Evolutionary conservation across 2,888 invertebrate species (phyloP), one percentile per base, ranked within the genome.

Genomic region (Mystacides longicornis): DNA sequence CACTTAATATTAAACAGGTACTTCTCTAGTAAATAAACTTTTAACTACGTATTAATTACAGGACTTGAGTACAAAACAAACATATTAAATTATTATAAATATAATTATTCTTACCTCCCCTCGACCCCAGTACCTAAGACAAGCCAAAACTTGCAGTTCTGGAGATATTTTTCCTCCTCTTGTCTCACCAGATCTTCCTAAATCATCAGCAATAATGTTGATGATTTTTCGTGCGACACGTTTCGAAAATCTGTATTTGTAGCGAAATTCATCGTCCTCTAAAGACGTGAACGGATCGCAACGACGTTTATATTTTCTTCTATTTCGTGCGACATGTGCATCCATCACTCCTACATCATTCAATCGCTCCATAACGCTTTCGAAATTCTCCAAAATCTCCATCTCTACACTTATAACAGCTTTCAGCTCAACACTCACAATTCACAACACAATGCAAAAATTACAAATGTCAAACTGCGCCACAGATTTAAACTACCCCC

Each of bases 141-240:
- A 51, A 4, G 52, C 51, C 23, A 58, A 47, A 31, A 58, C 52
- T 55, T 55, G 52, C 11, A 55, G 9, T 19, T 58, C 55, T 20
- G 50, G 48, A 11, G 54, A 51, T 31, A 52, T 57, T 22, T 45
- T 55, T 2, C 49, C 51, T 19, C 57, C 52, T 45, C 47, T 45
- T 18, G n/a, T 31, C 20, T 54, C 43, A 37, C 14, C 14, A 37
- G 37, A 7, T 3, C 7, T 14, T 37, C 37, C 37, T 37, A 37
- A 14, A 37, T 37, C 37, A 14, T 3, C 4, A 37, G 37, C 4
- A 37, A 37, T 3, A 37, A 27, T n/a, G n/a, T n/a, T n/a, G n/a
- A n/a, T n/a, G n/a, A n/a, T n/a, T n/a, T n/a, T n/a, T n/a, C n/a
- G n/a, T n/a, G n/a, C n/a, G n/a, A n/a, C n/a, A n/a, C n/a, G n/a